Evolutionary conservation across 2,113 vertebrate species (phyloP), one percentile per base, ranked within the genome.

Genomic region (Patagioenas fasciata): DNA sequence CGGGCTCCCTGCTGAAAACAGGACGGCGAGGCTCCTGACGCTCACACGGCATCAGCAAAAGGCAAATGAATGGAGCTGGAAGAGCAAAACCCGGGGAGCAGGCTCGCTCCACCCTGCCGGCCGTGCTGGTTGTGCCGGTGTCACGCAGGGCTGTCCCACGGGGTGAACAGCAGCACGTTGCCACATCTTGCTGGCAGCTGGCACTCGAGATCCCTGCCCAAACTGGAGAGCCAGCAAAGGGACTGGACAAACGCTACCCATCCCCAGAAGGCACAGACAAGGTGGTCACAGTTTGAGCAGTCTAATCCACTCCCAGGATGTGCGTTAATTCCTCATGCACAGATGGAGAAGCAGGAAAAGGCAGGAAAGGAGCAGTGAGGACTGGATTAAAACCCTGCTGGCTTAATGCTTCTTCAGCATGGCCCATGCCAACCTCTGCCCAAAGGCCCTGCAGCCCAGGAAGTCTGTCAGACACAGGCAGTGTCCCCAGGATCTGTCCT

Each of bases 261-360:
- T 29, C 20, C 69, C 53, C 57, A 71, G 56, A 54, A 95, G 75
- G 83, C 71, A 65, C 25, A 74, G 60, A 78, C 29, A 42, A 42
- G 53, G 42, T 34, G 70, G 56, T 81, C 87, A 73, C 0, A 10
- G 67, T 78, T 71, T 48, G n/a, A 95, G 78, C 80, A 66, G 85
- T 26, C 62, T 91, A 93, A 95, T 91, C 78, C 74, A 77, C 40
- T 89, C 65, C 54, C 36, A 75, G 54, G 78, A 95, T 51, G 80
- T 66, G 69, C 0, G 1, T 74, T 93, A 95, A 92, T 91, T 93
- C 69, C 38, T 92, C 51, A 78, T 38, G 51, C 69, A 93, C 88
- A 95, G 90, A 95, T 77, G 71, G 79, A 88, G 58, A 47, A 92
- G 61, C 34, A 74, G 61, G 86, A 86, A 92, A 82, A 92, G 80